phyloP scores from a whole-genome alignment of 1,140 invertebrate genomes.

The Aphis craccivora region DNA sequence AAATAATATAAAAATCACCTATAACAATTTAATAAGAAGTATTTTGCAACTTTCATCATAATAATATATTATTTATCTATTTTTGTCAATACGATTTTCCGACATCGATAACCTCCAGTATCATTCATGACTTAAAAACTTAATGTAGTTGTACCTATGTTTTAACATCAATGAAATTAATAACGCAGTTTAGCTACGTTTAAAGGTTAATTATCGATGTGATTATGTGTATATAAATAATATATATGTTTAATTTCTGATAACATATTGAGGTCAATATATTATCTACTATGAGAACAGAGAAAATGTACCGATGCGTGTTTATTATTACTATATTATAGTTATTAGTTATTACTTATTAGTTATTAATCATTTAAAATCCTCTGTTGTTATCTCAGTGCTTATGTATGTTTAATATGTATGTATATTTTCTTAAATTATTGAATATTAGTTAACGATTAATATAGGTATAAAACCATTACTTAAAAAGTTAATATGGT shows the following conservation, averaged over 20 bases:
- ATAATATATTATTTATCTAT: too few species aligned
- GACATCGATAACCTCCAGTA: neutral
- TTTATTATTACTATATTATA: neutral
- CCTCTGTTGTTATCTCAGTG: neutral
- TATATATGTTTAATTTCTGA: neutral
- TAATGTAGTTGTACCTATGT: neutral
- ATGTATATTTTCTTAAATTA: neutral
- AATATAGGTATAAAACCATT: neutral
- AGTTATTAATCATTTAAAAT: neutral
- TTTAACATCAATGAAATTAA: conserved; percentile 7
- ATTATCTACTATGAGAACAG: neutral
- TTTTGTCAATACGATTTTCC: neutral
- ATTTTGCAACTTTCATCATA: too few species aligned
- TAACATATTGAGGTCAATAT: neutral
- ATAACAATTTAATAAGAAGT: neutral
- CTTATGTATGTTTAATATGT: too few species aligned
- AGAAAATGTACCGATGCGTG: neutral
- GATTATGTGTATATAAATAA: neutral
- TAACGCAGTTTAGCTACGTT: neutral
- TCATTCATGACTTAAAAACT: neutral
- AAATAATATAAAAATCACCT: neutral
- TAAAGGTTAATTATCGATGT: neutral
- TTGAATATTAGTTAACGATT: neutral
- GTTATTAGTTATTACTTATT: neutral
- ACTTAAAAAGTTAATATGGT: neutral